Evolutionary conservation across 1,140 invertebrate species (phyloP), one percentile per base, ranked within the genome.

Genomic region (Leptinotarsa texana): DNA sequence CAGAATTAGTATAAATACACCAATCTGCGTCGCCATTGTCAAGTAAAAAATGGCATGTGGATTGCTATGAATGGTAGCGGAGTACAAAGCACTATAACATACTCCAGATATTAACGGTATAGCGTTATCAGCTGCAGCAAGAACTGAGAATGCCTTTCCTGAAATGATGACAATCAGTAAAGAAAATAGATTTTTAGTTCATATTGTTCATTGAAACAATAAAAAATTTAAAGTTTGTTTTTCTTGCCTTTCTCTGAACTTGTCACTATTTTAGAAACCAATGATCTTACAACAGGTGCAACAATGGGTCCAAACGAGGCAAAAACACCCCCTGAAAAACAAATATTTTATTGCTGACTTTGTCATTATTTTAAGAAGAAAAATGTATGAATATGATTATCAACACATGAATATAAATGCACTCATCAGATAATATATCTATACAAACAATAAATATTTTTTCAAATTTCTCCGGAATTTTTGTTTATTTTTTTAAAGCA

Each of bases 61-160:
- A 78, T 86, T 81, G 18, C 86, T 85, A 51, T 87, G 77, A 17
- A 93, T 86, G 0, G 92, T 92, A 0, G 88, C 88, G 63, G 90
- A 90, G 82, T 93, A 94, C 17, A 94, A 82, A 81, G 93, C 91
- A 18, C 89, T 88, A 79, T 93, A 94, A 27, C 93, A 83, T 1
- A 90, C 85, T 0, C 91, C 90, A 13, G 92, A 92, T 65, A 93
- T 86, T 71, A 94, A 84, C 1, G 91, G 91, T 13, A 93, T 90
- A 0, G 92, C 91, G 80, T 93, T 94, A 80, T 94, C 92, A 77
- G 91, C 93, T 2, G 93, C 92, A 0, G 92, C 90, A 5, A 94
- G 84, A 63, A 94, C 85, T 0, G 92, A 90, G 80, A 93, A 93
- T 3, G 92, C 88, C 82, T 93, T 93, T 63, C 91, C 91, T 92